Base-by-base conservation (phyloP, 2,113 vertebrate genomes). In the Leiothrix lutea region DNA sequence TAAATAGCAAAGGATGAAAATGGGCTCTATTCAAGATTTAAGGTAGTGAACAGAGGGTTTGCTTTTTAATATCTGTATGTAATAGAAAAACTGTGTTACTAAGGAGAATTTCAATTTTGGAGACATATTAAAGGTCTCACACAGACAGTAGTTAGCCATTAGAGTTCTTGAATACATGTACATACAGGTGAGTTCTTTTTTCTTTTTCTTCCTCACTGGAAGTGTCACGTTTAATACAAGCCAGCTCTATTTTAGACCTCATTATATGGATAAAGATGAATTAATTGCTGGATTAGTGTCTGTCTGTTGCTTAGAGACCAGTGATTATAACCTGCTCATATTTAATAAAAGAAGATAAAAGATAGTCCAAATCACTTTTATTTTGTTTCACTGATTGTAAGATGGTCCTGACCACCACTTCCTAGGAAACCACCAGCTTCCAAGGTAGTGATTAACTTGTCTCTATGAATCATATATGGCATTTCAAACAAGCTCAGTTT, bases 261-360 rank as follows among this genome's bases (percentile, higher is more conserved):
- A 92, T 97, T 96, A 94, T 78, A 92, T 53, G 77, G 82, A 94
- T 86, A 86, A 93, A 92, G 38, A 74, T 78, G 54, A 95, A 92
- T 96, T 94, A 97, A 94, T 94, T 88, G 38, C 44, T 91, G 94
- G 86, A 92, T 95, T 94, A 92, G 69, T 94, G 66, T 70, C 69
- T 91, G 31, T 36, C 88, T 92, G 95, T 95, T 95, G 86, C 94
- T 91, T 94, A 81, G 96, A 95, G 69, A 97, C 92, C 0, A 0
- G 86, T 86, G 83, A 96, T 95, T 95, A 95, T 71, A 42, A 60
- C 56, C 73, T 88, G 88, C 48, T 94, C 84, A 78, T 94, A 86
- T 94, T 91, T 73, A 88, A 95, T 91, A 81, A 71, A 86, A 88
- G 77, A 71, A 95, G 72, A 91, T 81, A 89, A 86, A 91, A 96